These are phyloP conservation scores for Yasuhikotakia modesta DNA, from an alignment of 2,797 vertebrate species.

Conservation along the genomic window DNA sequence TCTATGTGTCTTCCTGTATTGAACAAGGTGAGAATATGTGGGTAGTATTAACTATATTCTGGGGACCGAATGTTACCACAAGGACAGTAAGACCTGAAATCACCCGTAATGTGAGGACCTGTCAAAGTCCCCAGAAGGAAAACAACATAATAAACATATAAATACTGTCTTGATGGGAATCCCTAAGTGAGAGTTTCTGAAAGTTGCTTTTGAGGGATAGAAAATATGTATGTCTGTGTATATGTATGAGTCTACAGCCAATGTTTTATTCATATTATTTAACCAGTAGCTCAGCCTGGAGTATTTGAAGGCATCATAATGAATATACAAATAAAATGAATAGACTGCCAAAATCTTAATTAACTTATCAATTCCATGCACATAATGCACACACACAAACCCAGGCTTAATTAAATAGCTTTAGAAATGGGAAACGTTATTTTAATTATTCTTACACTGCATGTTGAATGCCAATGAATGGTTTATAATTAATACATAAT, in stretches of 20 bases:
- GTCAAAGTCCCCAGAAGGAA: too few species aligned
- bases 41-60: neutral
- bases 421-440: slow-evolving; percentile 3
- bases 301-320: slow-evolving; percentile 31
- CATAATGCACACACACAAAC: neutral
- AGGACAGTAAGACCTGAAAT: neutral
- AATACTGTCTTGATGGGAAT: too few species aligned
- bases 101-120: too few species aligned
- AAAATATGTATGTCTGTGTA: neutral
- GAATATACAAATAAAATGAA: slow-evolving; percentile 30
- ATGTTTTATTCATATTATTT: slow-evolving; percentile 19
- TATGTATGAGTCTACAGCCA: neutral
- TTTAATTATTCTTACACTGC: slow-evolving; percentile 2
- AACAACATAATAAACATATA: too few species aligned
- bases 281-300: slow-evolving; percentile 4
- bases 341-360: slow-evolving; percentile 37
- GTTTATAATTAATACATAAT: slow-evolving; percentile 22
- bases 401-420: slow-evolving; percentile 8
- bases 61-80: too few species aligned
- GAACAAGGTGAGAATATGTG: neutral
- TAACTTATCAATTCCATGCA: slow-evolving; percentile 29
- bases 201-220: neutral
- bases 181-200: too few species aligned
- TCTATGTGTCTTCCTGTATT: neutral
- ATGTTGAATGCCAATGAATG: neutral